A percentile compares a stretch with the other conserved stretches of the same genome.
Evolutionary conservation across 1,140 invertebrate genomes (phyloP).

Genomic region (Mercenaria mercenaria): DNA sequence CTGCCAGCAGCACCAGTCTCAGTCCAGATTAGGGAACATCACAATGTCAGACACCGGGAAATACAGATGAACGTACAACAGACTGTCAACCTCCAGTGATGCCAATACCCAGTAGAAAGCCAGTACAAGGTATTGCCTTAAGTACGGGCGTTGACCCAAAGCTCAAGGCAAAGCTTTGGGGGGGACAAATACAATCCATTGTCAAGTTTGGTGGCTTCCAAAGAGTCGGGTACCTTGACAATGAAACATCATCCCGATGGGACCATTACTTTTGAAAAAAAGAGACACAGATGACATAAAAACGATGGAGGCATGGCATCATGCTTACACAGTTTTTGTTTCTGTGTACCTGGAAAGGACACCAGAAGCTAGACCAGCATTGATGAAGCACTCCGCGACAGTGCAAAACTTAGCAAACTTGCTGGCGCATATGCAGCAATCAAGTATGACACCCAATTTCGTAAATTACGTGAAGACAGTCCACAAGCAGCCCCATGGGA

Average conservation of each 20-base stretch:
- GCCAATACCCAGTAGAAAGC: no score
- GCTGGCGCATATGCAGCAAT: background rate
- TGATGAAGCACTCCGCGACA: constrained; percentile 14
- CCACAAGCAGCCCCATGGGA: background rate
- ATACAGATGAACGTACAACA: background rate
- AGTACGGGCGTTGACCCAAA: constrained; percentile 25
- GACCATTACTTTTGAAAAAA: background rate
- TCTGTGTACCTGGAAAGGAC: constrained; percentile 1
- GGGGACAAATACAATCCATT: background rate
- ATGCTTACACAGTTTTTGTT: constrained; percentile 2
- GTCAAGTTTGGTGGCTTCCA: background rate
- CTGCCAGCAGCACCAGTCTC: background rate
- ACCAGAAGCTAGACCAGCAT: background rate
- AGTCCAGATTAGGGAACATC: background rate
- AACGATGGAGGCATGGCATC: constrained; percentile 13
- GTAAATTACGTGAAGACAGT: background rate
- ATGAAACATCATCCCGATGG: background rate
- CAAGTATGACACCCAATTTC: constrained; percentile 1
- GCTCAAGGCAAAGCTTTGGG: constrained; percentile 17
- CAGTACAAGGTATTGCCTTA: constrained; percentile 3
- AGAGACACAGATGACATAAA: constrained; percentile 1
- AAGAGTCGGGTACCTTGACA: background rate
- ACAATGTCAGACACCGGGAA: background rate
- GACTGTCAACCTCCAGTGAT: no score
- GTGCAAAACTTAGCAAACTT: constrained; percentile 8